A percentile compares a stretch with the other conserved stretches of the same genome.
These are phyloP conservation scores for Silurus meridionalis DNA, from an alignment of 2,113 vertebrate genomes.

Conservation along the genomic window DNA sequence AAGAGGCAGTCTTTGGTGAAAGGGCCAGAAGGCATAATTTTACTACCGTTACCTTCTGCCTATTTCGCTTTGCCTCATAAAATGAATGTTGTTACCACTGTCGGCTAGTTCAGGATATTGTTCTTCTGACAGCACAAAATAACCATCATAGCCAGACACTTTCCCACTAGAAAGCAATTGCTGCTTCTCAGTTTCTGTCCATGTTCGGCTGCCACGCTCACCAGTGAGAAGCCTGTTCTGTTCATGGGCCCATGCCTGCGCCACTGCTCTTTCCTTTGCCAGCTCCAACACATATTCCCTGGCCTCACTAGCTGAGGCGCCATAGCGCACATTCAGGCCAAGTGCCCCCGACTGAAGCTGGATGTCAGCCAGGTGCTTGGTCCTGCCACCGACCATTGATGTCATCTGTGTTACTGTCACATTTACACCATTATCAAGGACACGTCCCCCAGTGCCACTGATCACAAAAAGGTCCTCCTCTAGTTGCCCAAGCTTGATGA, in stretches of 20 bases:
- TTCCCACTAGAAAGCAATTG: constrained; percentile 86
- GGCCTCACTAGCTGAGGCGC: constrained; percentile 88
- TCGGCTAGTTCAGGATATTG: constrained; percentile 97
- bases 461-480: constrained; percentile 87
- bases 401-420: constrained; percentile 97
- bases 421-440: constrained; percentile 93
- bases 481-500: constrained; percentile 89
- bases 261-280: constrained; percentile 86
- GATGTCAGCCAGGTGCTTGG: constrained; percentile 93
- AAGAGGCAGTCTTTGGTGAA: constrained; percentile 50
- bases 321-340: constrained; percentile 92
- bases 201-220: constrained; percentile 82
- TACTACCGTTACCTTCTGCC: constrained; percentile 93
- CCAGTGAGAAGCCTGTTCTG: constrained; percentile 81
- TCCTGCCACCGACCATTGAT: constrained; percentile 84
- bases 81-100: constrained; percentile 98
- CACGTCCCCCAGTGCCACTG: constrained; percentile 73
- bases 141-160: constrained; percentile 93
- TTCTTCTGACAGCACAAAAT: constrained; percentile 92
- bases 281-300: constrained; percentile 85
- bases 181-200: constrained; percentile 92
- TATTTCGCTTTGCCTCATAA: constrained; percentile 98
- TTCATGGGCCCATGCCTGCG: constrained; percentile 89
- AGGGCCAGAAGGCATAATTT: constrained; percentile 29
- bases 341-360: constrained; percentile 91